Evolutionary conservation across 2,113 vertebrate genomes (phyloP), one percentile per base, ranked within the genome.

Genomic region (Microcebus ravelobensis): DNA sequence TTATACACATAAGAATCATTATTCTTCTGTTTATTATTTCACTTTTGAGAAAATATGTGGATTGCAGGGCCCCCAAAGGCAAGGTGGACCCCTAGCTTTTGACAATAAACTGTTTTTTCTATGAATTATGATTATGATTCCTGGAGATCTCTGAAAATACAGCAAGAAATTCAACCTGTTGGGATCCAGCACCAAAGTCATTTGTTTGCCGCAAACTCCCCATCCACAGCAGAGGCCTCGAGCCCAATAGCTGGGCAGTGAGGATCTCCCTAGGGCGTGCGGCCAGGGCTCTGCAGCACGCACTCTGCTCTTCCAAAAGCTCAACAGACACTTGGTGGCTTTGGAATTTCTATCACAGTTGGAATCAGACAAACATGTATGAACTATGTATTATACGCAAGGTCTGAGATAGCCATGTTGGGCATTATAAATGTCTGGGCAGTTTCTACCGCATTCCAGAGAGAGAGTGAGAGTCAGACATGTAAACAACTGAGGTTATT

Each of bases 11-110:
- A n/a, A 50, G 34, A 81, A 57, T 71, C 34, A 91, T 52, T 29
- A 7, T 31, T 82, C 63, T 83, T 57, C 59, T 70, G 18, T 39
- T 90, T 65, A 57, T 89, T 21, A 84, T 90, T 85, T 97, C 18
- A 52, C 48, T 94, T 90, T 74, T 87, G 39, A 89, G 59, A 90
- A 80, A 93, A 36, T 17, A 80, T 2, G 3, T 65, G 67, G 13
- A 23, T 18, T 88, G 3, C 15, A 34, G 67, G 48, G 7, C 14
- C n/a, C 67, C 80, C 45, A 39, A 81, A 90, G 36, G 20, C 57
- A 88, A 91, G 2, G 18, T 3, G 7, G 52, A 45, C 76, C 23
- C 80, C 18, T 34, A 74, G 21, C 6, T 77, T 63, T 36, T 87
- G 36, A 82, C 59, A 68, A 34, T n/a, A 39, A 77, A 6, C 29